Conservation (phyloP, 2,888 invertebrate genomes). For the Himalopsyche japonica region DNA sequence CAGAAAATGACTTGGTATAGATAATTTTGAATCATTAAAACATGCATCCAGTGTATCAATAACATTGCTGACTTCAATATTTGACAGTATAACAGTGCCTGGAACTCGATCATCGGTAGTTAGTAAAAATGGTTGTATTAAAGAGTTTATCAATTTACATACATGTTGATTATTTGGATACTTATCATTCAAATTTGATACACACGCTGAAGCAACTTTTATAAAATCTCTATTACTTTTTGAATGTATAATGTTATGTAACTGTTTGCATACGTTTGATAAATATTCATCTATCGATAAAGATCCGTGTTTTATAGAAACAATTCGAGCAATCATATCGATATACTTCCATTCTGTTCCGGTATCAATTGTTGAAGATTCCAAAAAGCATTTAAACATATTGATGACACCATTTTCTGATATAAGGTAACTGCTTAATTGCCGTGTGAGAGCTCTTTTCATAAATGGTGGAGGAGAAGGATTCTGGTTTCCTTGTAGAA, state of each 20-base stretch:
- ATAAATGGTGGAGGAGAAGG: constrained; percentile 66
- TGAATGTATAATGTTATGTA: constrained; percentile 54
- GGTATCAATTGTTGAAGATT: constrained; percentile 58
- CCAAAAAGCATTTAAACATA: constrained; percentile 68
- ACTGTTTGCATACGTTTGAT: constrained; percentile 58
- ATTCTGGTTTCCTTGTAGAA: constrained; percentile 60
- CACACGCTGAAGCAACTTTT: constrained; percentile 60
- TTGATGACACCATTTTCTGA: constrained; percentile 66
- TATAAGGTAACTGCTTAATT: constrained; percentile 63
- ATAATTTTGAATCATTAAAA: constrained; percentile 46
- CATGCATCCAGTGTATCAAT: constrained; percentile 51
- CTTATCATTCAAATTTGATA: constrained; percentile 57
- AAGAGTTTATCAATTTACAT: constrained; percentile 48
- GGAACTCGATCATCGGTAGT: constrained; percentile 42
- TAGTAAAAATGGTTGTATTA: constrained; percentile 46
- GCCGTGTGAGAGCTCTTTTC: constrained; percentile 61
- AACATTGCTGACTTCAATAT: constrained; percentile 51
- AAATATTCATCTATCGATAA: constrained; percentile 56
- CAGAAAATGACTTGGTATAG: constrained; percentile 50
- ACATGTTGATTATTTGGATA: constrained; percentile 53
- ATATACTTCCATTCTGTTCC: constrained; percentile 69
- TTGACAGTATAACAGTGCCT: constrained; percentile 50
- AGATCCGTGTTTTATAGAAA: constrained; percentile 60
- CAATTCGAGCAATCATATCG: constrained; percentile 67
- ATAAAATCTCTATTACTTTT: constrained; percentile 53